Conservation (phyloP, 1,140 invertebrate species). For the Matsumurasca onukii region DNA sequence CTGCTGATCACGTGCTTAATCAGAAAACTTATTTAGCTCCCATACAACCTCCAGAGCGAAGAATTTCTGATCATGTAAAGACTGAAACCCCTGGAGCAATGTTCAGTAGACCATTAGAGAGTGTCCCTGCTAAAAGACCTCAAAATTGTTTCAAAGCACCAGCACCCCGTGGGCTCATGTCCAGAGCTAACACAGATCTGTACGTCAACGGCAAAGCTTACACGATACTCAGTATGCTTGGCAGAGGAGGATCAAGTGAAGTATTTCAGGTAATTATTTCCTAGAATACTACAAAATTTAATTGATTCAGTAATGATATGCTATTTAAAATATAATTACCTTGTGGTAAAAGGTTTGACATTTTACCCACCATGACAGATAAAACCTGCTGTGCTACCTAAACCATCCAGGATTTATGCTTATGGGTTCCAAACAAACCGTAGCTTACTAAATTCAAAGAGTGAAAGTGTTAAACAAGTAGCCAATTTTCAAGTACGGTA, state of each 20-base stretch:
- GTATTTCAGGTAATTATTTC: slow-evolving; percentile 40
- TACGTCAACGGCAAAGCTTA: slow-evolving; percentile 39
- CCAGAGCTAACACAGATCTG: slow-evolving; percentile 1
- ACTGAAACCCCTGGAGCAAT: background rate
- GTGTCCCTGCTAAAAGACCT: background rate
- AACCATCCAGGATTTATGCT: background rate
- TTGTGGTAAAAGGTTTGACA: background rate
- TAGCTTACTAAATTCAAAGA: background rate
- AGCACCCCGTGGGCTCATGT: background rate
- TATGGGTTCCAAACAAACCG: background rate
- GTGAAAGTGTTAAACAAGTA: too few species aligned
- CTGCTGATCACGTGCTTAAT: background rate
- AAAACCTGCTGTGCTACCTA: background rate
- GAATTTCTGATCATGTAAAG: background rate
- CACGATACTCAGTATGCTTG: slow-evolving; percentile 40
- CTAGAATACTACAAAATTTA: background rate
- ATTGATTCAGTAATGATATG: background rate
- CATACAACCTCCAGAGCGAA: background rate
- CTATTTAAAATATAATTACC: background rate
- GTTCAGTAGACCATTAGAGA: background rate
- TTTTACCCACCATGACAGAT: background rate
- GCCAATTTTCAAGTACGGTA: too few species aligned
- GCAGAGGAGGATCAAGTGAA: slow-evolving; percentile 43
- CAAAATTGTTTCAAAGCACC: background rate
- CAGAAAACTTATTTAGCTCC: slow-evolving; percentile 6